phyloP scores from a whole-genome alignment of 2,113 vertebrate genomes.

The Carassius carassius region DNA sequence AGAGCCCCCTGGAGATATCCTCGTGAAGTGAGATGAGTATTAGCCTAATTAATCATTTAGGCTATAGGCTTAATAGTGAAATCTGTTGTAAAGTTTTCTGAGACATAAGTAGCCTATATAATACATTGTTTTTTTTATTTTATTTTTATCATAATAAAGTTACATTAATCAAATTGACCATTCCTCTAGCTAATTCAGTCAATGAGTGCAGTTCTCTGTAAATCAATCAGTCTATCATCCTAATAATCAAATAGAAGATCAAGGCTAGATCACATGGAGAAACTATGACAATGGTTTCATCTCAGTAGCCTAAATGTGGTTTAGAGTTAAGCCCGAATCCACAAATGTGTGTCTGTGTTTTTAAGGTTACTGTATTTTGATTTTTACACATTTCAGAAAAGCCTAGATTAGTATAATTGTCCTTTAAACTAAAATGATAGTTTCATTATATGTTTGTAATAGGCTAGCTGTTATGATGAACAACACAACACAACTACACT shows the following conservation, averaged over 20 bases:
- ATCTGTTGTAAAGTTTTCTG: not conserved
- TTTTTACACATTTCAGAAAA: not conserved
- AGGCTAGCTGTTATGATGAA: not conserved
- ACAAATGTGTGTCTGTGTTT: not conserved
- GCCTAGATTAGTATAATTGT: not conserved
- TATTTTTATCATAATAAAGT: no score
- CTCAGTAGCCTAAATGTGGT: not conserved
- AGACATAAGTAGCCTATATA: no score
- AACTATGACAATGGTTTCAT: not conserved
- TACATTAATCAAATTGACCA: no score
- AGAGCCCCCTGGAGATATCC: not conserved
- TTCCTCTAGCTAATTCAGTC: not conserved
- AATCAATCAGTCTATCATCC: not conserved
- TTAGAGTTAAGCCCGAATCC: not conserved
- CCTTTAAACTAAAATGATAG: no score
- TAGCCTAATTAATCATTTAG: no score
- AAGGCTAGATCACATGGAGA: not conserved
- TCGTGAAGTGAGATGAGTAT: not conserved
- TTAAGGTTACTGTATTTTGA: not conserved
- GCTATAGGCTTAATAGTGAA: not conserved
- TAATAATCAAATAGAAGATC: not conserved
- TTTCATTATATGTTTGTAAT: not conserved
- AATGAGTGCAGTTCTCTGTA: not conserved
- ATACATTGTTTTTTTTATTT: no score
- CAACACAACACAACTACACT: not conserved